Conservation (phyloP, 2,113 vertebrate genomes). For the Vicugna pacos region DNA sequence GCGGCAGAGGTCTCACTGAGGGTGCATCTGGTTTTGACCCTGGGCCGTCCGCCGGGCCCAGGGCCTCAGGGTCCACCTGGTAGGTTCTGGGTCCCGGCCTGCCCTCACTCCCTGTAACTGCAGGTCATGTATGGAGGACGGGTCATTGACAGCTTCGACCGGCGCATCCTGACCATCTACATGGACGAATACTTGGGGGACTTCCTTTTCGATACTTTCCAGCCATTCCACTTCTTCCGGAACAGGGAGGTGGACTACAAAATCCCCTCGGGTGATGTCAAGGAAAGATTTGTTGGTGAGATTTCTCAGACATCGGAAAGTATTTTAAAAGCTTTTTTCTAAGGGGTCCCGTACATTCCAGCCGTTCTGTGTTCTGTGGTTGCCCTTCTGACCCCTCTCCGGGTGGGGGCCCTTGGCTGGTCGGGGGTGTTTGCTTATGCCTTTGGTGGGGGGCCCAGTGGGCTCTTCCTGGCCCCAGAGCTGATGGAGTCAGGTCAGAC, state of each 20-base stretch:
- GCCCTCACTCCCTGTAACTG: neutral
- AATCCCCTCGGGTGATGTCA: slow-evolving; percentile 90
- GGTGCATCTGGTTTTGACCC: neutral
- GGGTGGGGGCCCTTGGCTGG: neutral
- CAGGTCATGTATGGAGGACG: slow-evolving; percentile 98
- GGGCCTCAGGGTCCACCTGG: neutral
- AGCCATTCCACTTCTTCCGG: slow-evolving; percentile 93
- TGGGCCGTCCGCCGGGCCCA: neutral
- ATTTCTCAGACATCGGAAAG: neutral
- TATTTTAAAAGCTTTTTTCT: neutral
- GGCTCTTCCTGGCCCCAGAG: neutral
- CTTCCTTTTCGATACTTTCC: slow-evolving; percentile 95
- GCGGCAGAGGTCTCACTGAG: neutral
- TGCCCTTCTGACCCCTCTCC: neutral
- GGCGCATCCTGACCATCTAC: slow-evolving; percentile 94
- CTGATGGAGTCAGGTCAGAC: neutral
- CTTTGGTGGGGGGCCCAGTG: rapidly evolving
- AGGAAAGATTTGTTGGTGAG: slow-evolving; percentile 93
- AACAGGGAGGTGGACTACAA: slow-evolving; percentile 92
- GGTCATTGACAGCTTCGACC: slow-evolving; percentile 96
- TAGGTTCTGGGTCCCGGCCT: rapidly evolving
- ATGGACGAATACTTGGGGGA: slow-evolving; percentile 98
- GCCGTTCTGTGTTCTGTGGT: neutral
- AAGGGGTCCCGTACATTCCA: neutral
- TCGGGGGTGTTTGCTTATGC: rapidly evolving